Percentiles rank a stretch among this genome's conserved stretches.
Evolutionary conservation across 2,797 vertebrate species (phyloP).

Genomic region (Morus bassanus): DNA sequence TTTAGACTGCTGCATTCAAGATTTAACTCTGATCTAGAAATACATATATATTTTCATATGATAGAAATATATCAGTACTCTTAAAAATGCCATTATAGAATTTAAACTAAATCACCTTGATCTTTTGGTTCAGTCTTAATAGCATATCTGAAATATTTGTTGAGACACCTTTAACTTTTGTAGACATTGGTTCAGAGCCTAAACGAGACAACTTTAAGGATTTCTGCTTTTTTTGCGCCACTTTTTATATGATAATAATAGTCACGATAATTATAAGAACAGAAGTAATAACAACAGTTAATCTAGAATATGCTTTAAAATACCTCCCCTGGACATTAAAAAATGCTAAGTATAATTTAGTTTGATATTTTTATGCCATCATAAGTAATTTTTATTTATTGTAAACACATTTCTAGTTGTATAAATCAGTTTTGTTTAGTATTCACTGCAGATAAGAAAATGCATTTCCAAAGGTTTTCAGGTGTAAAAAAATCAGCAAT

Average conservation of each 20-base stretch:
- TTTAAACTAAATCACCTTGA: background rate
- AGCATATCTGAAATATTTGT: background rate
- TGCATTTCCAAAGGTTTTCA: conserved; percentile 56
- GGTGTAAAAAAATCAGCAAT: conserved; percentile 41
- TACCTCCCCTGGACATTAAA: background rate
- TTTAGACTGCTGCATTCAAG: background rate
- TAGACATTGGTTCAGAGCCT: background rate
- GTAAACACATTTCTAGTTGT: conserved; percentile 50
- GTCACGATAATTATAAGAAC: background rate
- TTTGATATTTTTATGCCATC: conserved; percentile 70
- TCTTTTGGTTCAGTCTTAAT: background rate
- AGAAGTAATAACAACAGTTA: conserved; percentile 52
- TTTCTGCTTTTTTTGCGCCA: conserved; percentile 16
- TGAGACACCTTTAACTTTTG: background rate
- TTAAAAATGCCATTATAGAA: background rate
- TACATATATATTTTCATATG: background rate
- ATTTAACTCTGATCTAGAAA: conserved; percentile 12
- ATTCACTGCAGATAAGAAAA: conserved; percentile 52
- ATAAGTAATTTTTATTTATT: conserved; percentile 73
- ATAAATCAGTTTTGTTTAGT: conserved; percentile 68
- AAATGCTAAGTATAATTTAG: conserved; percentile 60
- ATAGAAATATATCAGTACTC: background rate
- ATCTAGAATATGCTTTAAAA: conserved; percentile 46
- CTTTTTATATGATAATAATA: conserved; percentile 42
- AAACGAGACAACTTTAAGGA: background rate